Percentiles rank a stretch among this genome's conserved stretches.
Conservation (phyloP, 64 coral and sea anemone genomes). For the Porites lutea region DNA sequence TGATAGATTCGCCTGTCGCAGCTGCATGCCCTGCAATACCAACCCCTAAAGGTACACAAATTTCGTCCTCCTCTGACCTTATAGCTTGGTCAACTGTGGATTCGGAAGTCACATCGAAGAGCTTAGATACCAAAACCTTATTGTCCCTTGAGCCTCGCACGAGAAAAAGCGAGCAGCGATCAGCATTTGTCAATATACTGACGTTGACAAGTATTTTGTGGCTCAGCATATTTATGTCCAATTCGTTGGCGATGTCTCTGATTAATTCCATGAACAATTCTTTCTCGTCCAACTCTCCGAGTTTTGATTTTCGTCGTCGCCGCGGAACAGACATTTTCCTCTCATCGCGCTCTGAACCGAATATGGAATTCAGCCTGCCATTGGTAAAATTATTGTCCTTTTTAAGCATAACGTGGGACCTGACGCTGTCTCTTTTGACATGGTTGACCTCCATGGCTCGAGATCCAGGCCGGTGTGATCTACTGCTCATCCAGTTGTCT, state of each 20-base stretch:
- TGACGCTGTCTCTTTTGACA: constrained; percentile 59
- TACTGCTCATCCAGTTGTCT: constrained; percentile 89
- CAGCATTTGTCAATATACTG: constrained; percentile 94
- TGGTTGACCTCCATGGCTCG: constrained; percentile 82
- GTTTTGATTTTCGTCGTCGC: constrained; percentile 48
- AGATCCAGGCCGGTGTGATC: constrained; percentile 80
- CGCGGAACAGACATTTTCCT: constrained; percentile 20
- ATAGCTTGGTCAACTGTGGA: constrained; percentile 85
- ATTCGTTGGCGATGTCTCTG: constrained; percentile 95
- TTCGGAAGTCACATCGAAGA: constrained; percentile 95
- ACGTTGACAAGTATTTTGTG: constrained; percentile 99
- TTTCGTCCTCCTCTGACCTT: constrained; percentile 87
- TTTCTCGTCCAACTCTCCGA: constrained; percentile 80
- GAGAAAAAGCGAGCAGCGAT: constrained; percentile 93
- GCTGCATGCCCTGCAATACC: constrained; percentile 88
- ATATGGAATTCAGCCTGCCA: constrained; percentile 45
- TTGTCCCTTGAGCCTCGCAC: constrained; percentile 86
- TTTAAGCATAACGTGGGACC: constrained; percentile 10
- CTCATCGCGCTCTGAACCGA: constrained; percentile 35
- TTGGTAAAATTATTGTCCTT: constrained; percentile 7
- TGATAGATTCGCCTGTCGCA: constrained; percentile 92
- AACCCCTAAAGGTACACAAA: constrained; percentile 87
- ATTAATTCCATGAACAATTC: constrained; percentile 98
- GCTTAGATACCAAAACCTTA: constrained; percentile 90
- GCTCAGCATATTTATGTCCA: constrained; percentile 94